Evolutionary conservation across 2,113 vertebrate genomes (phyloP).

Genomic region (Pycnonotus jocosus): DNA sequence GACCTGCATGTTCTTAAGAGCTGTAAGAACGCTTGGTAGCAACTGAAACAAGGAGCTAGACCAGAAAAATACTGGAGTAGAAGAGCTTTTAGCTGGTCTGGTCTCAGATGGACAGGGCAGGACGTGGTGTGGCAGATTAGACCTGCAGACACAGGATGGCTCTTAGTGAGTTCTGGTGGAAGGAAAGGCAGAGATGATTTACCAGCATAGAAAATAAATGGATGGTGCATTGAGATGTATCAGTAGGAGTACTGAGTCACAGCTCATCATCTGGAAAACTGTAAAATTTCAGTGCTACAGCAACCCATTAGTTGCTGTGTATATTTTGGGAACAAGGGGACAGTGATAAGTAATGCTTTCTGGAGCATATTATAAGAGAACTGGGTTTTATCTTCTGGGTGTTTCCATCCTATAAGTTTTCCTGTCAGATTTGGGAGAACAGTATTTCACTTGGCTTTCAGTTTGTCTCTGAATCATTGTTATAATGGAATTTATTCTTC

Average conservation of each 20-base stretch:
- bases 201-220: conserved; percentile 35
- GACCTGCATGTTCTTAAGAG: not conserved
- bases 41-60: not conserved
- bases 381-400: conserved; percentile 28
- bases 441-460: conserved; percentile 40
- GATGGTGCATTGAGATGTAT: conserved; percentile 1
- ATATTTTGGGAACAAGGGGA: conserved; percentile 31
- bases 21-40: not conserved
- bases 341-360: conserved; percentile 37
- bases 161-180: not conserved
- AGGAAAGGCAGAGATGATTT: not conserved
- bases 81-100: not conserved
- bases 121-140: not conserved
- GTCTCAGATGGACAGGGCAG: not conserved
- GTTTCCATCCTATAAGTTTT: conserved; percentile 34
- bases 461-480: conserved; percentile 52
- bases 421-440: conserved; percentile 31
- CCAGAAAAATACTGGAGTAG: not conserved
- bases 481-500: conserved; percentile 44
- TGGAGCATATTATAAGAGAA: conserved; percentile 29
- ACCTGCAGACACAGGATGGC: not conserved
- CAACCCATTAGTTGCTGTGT: conserved; percentile 11
- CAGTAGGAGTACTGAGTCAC: conserved; percentile 49
- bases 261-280: conserved; percentile 57
- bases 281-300: conserved; percentile 32